phyloP scores from a whole-genome alignment of 2,113 vertebrate genomes.

The Ancistrus triradiatus region DNA sequence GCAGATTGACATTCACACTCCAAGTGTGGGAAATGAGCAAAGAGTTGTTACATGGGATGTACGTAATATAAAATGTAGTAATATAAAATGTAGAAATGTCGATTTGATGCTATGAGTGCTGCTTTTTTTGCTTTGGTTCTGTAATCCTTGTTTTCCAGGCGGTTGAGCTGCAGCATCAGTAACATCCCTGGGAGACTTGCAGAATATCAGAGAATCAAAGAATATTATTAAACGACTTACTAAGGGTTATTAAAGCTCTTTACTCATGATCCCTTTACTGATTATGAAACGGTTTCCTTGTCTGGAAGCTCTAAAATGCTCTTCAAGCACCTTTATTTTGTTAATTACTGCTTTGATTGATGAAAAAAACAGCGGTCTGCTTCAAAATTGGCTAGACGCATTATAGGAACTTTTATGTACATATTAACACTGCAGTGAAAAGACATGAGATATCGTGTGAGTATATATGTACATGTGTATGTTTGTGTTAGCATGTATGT shows the following conservation, averaged over 20 bases:
- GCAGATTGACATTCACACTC: conserved; percentile 26
- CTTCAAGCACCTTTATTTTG: conserved; percentile 83
- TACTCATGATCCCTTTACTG: conserved; percentile 65
- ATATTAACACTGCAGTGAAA: conserved; percentile 80
- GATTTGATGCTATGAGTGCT: conserved; percentile 52
- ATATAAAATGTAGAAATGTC: conserved; percentile 40
- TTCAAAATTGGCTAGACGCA: conserved; percentile 47
- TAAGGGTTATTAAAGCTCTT: conserved; percentile 42
- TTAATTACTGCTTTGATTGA: conserved; percentile 72
- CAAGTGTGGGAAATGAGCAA: conserved; percentile 21
- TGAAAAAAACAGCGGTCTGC: conserved; percentile 10
- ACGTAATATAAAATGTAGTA: conserved; percentile 41
- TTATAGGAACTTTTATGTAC: conserved; percentile 89
- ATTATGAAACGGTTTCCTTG: conserved; percentile 74
- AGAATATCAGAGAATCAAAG: conserved; percentile 28
- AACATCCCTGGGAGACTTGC: conserved; percentile 23
- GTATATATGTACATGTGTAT: conserved; percentile 54
- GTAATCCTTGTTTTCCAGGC: conserved; percentile 32
- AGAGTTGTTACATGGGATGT: conserved; percentile 32
- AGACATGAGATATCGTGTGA: conserved; percentile 74
- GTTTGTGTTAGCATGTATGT: conserved; percentile 76
- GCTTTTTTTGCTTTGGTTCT: conserved; percentile 49
- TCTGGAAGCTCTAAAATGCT: conserved; percentile 73
- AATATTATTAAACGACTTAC: conserved; percentile 22
- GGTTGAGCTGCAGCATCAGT: conserved; percentile 27